phyloP scores from a whole-genome alignment of 2,888 invertebrate genomes.

The Conistra vaccinii region DNA sequence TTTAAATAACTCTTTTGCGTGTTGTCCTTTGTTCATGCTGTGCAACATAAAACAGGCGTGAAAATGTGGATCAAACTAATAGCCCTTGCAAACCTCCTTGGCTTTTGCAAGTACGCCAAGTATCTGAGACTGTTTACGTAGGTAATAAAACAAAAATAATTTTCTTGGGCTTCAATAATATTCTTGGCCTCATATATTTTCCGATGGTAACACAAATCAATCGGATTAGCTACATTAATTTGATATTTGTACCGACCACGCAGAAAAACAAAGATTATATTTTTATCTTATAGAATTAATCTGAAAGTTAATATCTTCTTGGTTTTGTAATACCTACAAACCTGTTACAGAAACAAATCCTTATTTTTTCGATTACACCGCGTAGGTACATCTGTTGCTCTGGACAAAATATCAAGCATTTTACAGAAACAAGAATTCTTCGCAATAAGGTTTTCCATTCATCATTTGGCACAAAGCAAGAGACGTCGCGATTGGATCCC shows the following conservation, averaged over 20 bases:
- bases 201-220: slow-evolving; percentile 33
- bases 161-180: slow-evolving; percentile 22
- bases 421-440: slow-evolving; percentile 55
- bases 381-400: slow-evolving; percentile 13
- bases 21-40: not conserved
- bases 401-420: slow-evolving; percentile 40
- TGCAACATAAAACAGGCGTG: not conserved
- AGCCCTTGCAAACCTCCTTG: no score
- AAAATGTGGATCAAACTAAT: not conserved
- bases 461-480: slow-evolving; percentile 73
- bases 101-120: not conserved
- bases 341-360: no score
- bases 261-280: not conserved
- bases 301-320: not conserved
- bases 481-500: slow-evolving; percentile 70
- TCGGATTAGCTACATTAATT: slow-evolving; percentile 20
- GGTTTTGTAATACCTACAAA: not conserved
- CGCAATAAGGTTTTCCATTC: slow-evolving; percentile 67
- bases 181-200: slow-evolving; percentile 1
- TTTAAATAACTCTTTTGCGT: not conserved
- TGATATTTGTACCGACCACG: not conserved
- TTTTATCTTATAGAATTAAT: not conserved
- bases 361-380: not conserved
- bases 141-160: slow-evolving; percentile 5
- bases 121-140: not conserved